phyloP scores from a whole-genome alignment of 35 echinoderm and acorn worm species.

The Heliocidaris tuberculata region DNA sequence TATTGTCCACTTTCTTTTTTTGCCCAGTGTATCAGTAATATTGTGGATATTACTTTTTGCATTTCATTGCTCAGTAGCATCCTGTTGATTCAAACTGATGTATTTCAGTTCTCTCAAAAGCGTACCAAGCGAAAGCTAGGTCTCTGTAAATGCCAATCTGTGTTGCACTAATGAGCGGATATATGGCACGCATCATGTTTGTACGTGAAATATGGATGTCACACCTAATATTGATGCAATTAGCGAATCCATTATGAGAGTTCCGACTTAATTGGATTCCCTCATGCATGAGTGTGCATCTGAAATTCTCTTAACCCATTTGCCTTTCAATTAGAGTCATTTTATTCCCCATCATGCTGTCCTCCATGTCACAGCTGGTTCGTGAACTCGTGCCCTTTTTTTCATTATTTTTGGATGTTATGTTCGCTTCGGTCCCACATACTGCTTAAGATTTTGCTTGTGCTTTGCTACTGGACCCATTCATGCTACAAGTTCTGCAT shows the following conservation, averaged over 20 bases:
- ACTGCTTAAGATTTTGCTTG: neutral
- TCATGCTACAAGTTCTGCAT: neutral
- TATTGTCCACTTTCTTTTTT: no score
- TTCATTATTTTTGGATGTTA: neutral
- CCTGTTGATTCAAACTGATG: neutral
- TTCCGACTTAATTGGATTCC: constrained; percentile 17
- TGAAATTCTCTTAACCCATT: neutral
- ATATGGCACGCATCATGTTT: neutral
- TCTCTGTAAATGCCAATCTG: neutral
- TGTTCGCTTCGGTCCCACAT: neutral
- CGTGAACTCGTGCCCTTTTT: neutral
- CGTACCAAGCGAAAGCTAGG: neutral
- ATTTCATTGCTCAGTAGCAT: neutral
- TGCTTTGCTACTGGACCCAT: neutral
- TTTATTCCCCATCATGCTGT: neutral
- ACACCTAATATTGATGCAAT: constrained; percentile 43
- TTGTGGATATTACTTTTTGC: neutral
- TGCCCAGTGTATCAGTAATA: no score
- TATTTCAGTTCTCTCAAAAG: neutral
- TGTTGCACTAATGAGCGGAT: neutral
- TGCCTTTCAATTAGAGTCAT: neutral
- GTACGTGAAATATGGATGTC: neutral
- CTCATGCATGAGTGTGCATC: constrained; percentile 10
- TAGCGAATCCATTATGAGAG: constrained; percentile 30
- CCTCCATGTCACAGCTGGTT: neutral